phyloP scores from a whole-genome alignment of 2,888 invertebrate genomes.

The Scaptodrosophila latifasciaeformis region DNA sequence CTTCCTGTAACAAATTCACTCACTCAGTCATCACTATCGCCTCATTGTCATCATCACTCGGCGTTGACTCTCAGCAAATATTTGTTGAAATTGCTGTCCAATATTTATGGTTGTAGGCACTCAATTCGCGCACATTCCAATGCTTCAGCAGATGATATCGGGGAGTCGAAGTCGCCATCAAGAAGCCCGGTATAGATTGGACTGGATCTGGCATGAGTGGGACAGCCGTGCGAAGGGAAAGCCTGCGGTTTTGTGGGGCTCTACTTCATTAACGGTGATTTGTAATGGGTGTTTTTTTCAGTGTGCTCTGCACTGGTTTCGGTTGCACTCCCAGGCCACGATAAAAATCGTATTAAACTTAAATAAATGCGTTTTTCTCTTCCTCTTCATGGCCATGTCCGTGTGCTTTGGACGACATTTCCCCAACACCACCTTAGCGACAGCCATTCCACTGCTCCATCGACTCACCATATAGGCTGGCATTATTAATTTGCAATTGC shows the following conservation, averaged over 20 bases:
- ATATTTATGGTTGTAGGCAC: constrained; percentile 32
- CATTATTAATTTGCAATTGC: constrained; percentile 55
- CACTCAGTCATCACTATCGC: neutral
- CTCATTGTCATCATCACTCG: too few species aligned
- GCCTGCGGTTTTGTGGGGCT: constrained; percentile 13
- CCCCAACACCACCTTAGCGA: too few species aligned
- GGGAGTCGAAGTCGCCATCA: too few species aligned
- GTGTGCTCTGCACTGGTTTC: too few species aligned
- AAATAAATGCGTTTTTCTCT: constrained; percentile 53
- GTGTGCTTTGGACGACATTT: too few species aligned
- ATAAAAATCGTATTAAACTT: constrained; percentile 49
- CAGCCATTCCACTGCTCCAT: too few species aligned
- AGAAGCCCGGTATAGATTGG: too few species aligned
- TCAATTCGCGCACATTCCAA: neutral
- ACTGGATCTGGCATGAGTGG: too few species aligned
- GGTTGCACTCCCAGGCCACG: constrained; percentile 13
- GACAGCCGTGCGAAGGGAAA: neutral
- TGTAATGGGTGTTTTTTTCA: constrained; percentile 51
- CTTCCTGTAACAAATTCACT: constrained; percentile 16
- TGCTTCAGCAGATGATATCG: neutral
- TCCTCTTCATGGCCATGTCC: too few species aligned
- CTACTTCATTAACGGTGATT: constrained; percentile 63
- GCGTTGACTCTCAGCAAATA: constrained; percentile 2
- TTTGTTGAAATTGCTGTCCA: constrained; percentile 23
- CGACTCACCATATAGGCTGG: neutral